Evolutionary conservation across 2,797 vertebrate species (phyloP).

Genomic region (Tiaroga cobitis): DNA sequence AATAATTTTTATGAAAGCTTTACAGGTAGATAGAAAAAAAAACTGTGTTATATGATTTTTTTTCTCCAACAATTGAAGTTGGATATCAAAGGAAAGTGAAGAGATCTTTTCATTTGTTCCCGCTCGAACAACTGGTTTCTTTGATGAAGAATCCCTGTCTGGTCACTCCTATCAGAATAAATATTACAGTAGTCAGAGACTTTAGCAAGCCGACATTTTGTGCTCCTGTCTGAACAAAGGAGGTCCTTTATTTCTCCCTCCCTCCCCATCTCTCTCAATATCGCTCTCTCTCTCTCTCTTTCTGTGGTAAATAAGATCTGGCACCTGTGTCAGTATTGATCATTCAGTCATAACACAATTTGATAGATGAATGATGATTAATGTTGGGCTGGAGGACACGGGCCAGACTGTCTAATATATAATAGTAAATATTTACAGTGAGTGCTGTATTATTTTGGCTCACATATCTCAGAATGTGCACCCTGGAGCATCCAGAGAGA

Average conservation of each 20-base stretch:
- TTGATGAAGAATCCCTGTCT: conserved; percentile 22
- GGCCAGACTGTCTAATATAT: conserved; percentile 58
- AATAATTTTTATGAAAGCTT: neutral
- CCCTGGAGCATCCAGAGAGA: conserved; percentile 54
- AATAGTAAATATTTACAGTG: conserved; percentile 73
- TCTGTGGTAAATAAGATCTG: conserved; percentile 64
- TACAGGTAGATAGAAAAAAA: neutral
- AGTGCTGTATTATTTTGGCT: conserved; percentile 73
- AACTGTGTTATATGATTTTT: neutral
- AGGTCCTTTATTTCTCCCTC: neutral
- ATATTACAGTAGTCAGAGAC: conserved; percentile 20
- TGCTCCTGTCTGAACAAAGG: conserved; percentile 24
- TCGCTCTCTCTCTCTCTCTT: conserved; percentile 15
- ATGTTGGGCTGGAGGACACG: conserved; percentile 60
- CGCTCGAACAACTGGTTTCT: neutral
- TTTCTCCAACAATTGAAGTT: neutral
- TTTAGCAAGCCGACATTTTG: conserved; percentile 23
- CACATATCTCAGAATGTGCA: conserved; percentile 72
- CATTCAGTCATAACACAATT: conserved; percentile 63
- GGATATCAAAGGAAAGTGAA: conserved; percentile 16
- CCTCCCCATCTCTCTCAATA: neutral
- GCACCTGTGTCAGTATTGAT: conserved; percentile 69
- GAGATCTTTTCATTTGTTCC: conserved; percentile 26
- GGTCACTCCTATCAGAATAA: conserved; percentile 43
- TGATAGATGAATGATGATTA: conserved; percentile 69